Conservation (phyloP, 2,797 vertebrate genomes). For the Hydrolagus colliei region DNA sequence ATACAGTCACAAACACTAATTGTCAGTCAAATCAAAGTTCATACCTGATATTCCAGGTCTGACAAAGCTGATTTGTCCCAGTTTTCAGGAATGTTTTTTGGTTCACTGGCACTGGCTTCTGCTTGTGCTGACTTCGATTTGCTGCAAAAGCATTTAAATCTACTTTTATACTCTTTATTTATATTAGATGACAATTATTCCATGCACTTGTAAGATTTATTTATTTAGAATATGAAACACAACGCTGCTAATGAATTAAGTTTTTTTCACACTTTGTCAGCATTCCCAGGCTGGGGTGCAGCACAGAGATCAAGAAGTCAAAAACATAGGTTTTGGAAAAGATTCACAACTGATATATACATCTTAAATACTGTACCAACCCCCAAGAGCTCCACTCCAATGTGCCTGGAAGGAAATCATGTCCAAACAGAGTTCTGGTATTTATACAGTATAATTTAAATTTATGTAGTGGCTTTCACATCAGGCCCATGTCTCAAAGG, state of each 20-base stretch:
- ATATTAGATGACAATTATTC: neutral
- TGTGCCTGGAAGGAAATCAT: too few relatives aligned
- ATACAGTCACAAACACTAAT: too few relatives aligned
- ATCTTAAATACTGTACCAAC: too few relatives aligned
- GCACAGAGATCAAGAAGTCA: neutral
- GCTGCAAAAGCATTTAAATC: neutral
- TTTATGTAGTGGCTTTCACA: too few relatives aligned
- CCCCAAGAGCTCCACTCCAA: too few relatives aligned
- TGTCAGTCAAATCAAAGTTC: neutral
- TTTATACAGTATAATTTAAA: too few relatives aligned
- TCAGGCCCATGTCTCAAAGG: too few relatives aligned
- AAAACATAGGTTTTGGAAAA: too few relatives aligned
- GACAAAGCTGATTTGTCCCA: constrained; percentile 74
- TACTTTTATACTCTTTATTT: too few relatives aligned
- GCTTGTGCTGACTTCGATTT: neutral
- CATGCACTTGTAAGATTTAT: neutral
- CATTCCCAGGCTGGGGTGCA: neutral
- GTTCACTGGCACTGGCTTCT: constrained; percentile 39
- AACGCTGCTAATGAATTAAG: too few relatives aligned
- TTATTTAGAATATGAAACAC: neutral
- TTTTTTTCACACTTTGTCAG: neutral
- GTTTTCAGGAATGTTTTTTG: constrained; percentile 58
- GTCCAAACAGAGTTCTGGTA: too few relatives aligned
- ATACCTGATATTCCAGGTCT: constrained; percentile 71
- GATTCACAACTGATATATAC: too few relatives aligned